Conservation (phyloP, 2,888 invertebrate genomes). For the Hypsopygia costalis region DNA sequence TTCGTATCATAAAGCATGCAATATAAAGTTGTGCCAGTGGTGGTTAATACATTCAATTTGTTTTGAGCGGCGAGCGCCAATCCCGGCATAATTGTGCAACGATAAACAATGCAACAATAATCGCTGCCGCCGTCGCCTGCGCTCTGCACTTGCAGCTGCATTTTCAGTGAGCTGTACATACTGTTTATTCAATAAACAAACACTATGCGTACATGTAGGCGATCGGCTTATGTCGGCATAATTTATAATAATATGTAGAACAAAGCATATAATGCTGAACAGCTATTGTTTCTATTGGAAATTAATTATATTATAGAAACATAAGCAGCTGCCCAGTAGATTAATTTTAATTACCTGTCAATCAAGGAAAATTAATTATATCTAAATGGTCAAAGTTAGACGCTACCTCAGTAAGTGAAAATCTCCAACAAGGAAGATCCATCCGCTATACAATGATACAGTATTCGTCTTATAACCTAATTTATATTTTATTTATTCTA, state of each 20-base stretch:
- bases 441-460: no score
- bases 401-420: no score
- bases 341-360: no score
- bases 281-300: no score
- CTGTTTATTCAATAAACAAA: slow-evolving; percentile 7
- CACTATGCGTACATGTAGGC: not conserved
- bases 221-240: slow-evolving; percentile 4
- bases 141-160: no score
- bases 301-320: no score
- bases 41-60: slow-evolving; percentile 66
- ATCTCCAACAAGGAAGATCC: no score
- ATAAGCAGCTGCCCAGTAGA: no score
- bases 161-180: slow-evolving; percentile 16
- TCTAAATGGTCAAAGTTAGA: no score
- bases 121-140: slow-evolving; percentile 25
- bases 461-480: no score
- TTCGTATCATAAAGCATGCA: slow-evolving; percentile 47
- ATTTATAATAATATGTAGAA: slow-evolving; percentile 1
- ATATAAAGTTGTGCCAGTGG: slow-evolving; percentile 44
- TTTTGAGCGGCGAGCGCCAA: slow-evolving; percentile 43
- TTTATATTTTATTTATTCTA: no score
- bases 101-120: slow-evolving; percentile 60
- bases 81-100: slow-evolving; percentile 45
- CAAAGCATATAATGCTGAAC: not conserved
- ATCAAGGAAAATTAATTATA: no score